phyloP scores from a whole-genome alignment of 1,140 invertebrate species.

The Odontomachus brunneus region DNA sequence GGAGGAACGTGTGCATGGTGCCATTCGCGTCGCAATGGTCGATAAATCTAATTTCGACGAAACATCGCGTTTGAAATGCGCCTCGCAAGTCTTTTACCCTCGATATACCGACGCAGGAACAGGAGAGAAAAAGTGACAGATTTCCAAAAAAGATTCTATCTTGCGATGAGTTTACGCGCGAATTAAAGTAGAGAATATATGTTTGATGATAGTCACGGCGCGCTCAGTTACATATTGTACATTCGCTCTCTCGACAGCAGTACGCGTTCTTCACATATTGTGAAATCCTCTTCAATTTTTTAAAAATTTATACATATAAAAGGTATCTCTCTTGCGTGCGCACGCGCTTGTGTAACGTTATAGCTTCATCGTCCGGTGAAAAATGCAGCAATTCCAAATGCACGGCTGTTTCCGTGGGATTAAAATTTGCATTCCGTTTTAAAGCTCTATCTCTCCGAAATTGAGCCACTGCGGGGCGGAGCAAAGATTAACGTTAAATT shows the following conservation, averaged over 20 bases:
- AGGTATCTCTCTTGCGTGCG: not conserved
- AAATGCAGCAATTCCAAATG: conserved; percentile 34
- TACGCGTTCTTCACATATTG: not conserved
- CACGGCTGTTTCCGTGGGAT: conserved; percentile 48
- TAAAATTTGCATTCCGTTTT: conserved; percentile 57
- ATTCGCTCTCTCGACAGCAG: not conserved
- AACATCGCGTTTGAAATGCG: not conserved
- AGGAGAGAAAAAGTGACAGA: not conserved
- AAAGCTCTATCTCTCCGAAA: conserved; percentile 50
- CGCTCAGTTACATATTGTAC: too few relatives aligned
- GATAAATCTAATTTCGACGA: conserved; percentile 38
- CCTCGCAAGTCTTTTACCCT: conserved; percentile 38
- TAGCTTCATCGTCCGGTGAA: conserved; percentile 23
- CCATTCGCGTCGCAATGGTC: conserved; percentile 19
- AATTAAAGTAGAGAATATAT: too few relatives aligned
- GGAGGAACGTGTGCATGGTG: conserved; percentile 9
- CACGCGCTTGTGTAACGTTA: not conserved
- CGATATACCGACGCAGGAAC: not conserved
- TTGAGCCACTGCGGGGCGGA: conserved; percentile 26
- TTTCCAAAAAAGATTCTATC: too few relatives aligned
- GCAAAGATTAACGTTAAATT: conserved; percentile 58
- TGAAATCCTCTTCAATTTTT: not conserved
- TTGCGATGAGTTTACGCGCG: too few relatives aligned
- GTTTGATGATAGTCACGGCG: too few relatives aligned
- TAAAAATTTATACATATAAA: conserved; percentile 12